Conservation (phyloP, 2,888 invertebrate species). For the Chironomus riparius region DNA sequence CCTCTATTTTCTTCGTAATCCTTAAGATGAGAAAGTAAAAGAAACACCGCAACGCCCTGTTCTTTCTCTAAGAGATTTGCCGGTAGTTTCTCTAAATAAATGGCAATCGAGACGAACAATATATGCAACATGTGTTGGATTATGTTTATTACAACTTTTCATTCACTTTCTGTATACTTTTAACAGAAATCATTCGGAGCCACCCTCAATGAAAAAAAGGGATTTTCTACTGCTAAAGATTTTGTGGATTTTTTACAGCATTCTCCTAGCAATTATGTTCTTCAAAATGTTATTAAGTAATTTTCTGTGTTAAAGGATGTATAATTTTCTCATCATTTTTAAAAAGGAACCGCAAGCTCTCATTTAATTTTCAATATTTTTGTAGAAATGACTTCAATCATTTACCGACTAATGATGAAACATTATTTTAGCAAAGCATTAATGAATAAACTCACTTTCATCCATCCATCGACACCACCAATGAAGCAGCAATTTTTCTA, state of each 20-base stretch:
- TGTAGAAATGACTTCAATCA: neutral
- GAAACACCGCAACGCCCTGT: neutral
- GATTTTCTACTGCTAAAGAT: neutral
- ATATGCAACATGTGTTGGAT: constrained; percentile 19
- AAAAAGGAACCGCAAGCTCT: constrained; percentile 7
- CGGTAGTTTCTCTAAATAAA: constrained; percentile 3
- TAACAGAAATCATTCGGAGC: neutral
- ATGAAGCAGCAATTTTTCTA: neutral
- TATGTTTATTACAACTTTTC: neutral
- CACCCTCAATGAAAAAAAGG: neutral
- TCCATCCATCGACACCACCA: neutral
- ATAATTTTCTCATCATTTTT: neutral
- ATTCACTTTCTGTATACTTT: neutral
- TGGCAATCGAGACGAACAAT: constrained; percentile 1
- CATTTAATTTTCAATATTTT: neutral
- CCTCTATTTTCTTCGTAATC: neutral
- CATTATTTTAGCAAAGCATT: neutral
- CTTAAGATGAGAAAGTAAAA: neutral
- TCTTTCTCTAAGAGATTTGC: neutral
- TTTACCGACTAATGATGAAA: constrained; percentile 5
- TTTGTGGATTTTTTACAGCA: constrained; percentile 25
- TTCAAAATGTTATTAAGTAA: constrained; percentile 16
- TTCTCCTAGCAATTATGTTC: constrained; percentile 14
- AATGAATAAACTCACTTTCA: too few species aligned
- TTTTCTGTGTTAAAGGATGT: constrained; percentile 13